A percentile compares a stretch with the other conserved stretches of the same genome.
Evolutionary conservation across 1,140 invertebrate species (phyloP).

Genomic region (Ceratina calcarata): DNA sequence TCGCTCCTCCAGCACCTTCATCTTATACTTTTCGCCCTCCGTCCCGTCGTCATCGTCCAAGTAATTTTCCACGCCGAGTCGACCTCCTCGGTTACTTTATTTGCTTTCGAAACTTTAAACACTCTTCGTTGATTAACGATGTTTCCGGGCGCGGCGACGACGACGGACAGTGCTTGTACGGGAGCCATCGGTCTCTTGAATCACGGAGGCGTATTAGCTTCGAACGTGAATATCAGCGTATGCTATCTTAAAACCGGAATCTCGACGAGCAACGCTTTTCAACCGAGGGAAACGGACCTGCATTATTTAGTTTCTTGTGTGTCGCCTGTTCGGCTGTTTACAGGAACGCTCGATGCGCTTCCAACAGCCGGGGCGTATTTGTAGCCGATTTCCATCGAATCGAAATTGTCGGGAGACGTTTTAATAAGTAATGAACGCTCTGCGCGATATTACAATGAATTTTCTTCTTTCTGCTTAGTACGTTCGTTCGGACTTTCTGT

Average conservation of each 20-base stretch:
- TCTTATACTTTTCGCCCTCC: conserved; percentile 7
- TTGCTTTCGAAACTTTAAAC: conserved; percentile 33
- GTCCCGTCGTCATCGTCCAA: conserved; percentile 56
- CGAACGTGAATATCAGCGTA: too few relatives aligned
- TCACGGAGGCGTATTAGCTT: neutral
- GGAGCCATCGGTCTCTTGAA: neutral
- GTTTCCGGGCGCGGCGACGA: neutral
- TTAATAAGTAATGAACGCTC: neutral
- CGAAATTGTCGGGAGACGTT: neutral
- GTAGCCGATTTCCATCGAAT: neutral
- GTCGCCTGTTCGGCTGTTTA: neutral
- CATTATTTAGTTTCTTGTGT: conserved; percentile 5
- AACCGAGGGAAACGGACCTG: neutral
- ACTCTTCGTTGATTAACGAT: conserved; percentile 35
- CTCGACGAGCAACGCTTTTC: neutral
- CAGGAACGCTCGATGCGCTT: neutral
- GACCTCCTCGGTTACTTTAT: conserved; percentile 42
- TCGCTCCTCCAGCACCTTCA: neutral
- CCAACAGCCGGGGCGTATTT: neutral
- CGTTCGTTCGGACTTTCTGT: too few relatives aligned
- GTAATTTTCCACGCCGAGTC: conserved; percentile 66
- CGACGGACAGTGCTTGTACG: neutral
- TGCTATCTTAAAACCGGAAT: neutral
- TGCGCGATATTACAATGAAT: too few relatives aligned
- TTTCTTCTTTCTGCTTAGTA: too few relatives aligned